These are phyloP conservation scores for Tridacna gigas DNA, from an alignment of 2,888 invertebrate species.

Conservation along the genomic window DNA sequence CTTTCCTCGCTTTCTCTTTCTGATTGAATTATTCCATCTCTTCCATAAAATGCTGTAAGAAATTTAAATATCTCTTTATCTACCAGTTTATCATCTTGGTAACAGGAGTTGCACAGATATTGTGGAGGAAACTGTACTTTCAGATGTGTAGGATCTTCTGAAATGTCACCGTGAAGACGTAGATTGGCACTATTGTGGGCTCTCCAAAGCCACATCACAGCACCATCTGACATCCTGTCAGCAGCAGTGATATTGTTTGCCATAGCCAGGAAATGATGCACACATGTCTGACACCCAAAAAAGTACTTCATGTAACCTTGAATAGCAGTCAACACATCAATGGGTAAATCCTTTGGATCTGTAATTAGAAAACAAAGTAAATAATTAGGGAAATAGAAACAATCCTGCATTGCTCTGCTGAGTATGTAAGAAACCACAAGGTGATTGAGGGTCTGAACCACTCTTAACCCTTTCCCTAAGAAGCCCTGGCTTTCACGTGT, in stretches of 20 bases:
- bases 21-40: slow-evolving; percentile 63
- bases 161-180: slow-evolving; percentile 92
- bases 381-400: no score
- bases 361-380: slow-evolving; percentile 1
- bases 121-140: slow-evolving; percentile 94
- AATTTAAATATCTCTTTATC: slow-evolving; percentile 70
- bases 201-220: slow-evolving; percentile 96
- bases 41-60: slow-evolving; percentile 73
- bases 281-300: slow-evolving; percentile 97
- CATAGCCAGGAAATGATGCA: slow-evolving; percentile 95
- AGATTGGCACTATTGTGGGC: slow-evolving; percentile 96
- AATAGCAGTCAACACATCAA: slow-evolving; percentile 71
- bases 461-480: no score
- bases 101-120: slow-evolving; percentile 88
- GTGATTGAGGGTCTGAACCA: no score
- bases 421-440: no score
- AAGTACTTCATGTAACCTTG: slow-evolving; percentile 92
- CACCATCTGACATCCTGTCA: slow-evolving; percentile 90
- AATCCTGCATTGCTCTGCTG: no score
- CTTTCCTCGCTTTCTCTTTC: slow-evolving; percentile 16
- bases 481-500: no score
- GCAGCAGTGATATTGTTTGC: slow-evolving; percentile 89
- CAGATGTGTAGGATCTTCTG: slow-evolving; percentile 95
- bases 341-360: slow-evolving; percentile 65
- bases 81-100: slow-evolving; percentile 62